Percentiles rank a stretch among this genome's conserved stretches.
Conservation (phyloP, 1,140 invertebrate genomes). For the Venustaconcha ellipsiformis region DNA sequence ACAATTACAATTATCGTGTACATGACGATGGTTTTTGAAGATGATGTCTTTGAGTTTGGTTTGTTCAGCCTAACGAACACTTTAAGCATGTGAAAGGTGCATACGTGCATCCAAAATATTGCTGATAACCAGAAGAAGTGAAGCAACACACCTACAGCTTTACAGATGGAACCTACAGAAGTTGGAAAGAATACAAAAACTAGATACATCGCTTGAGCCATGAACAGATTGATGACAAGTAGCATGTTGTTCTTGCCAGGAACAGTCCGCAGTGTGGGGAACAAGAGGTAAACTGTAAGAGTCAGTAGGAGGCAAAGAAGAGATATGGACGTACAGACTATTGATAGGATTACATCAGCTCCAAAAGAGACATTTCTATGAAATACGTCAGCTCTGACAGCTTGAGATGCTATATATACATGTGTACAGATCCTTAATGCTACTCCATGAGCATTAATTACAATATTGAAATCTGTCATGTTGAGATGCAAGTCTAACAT, state of each 20-base stretch:
- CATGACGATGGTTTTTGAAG: background rate
- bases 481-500: too few relatives aligned
- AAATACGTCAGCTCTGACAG: too few relatives aligned
- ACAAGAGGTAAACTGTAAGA: slow-evolving; percentile 5
- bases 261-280: slow-evolving; percentile 1
- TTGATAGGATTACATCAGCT: background rate
- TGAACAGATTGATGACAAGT: slow-evolving; percentile 5
- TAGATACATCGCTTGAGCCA: background rate
- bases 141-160: slow-evolving; percentile 1
- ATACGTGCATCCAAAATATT: slow-evolving; percentile 21
- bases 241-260: slow-evolving; percentile 22
- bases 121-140: slow-evolving; percentile 6
- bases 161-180: background rate
- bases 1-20: background rate
- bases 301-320: slow-evolving; percentile 7
- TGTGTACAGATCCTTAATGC: too few relatives aligned
- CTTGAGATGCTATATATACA: too few relatives aligned
- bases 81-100: slow-evolving; percentile 16
- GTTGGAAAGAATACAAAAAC: background rate
- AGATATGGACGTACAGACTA: background rate
- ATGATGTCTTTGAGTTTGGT: background rate
- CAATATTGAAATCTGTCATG: too few relatives aligned
- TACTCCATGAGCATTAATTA: too few relatives aligned
- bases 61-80: slow-evolving; percentile 1
- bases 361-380: background rate